Percentiles rank a stretch among this genome's conserved stretches.
phyloP scores from a whole-genome alignment of 2,888 invertebrate species.

The Macrosoma leucophasiata region DNA sequence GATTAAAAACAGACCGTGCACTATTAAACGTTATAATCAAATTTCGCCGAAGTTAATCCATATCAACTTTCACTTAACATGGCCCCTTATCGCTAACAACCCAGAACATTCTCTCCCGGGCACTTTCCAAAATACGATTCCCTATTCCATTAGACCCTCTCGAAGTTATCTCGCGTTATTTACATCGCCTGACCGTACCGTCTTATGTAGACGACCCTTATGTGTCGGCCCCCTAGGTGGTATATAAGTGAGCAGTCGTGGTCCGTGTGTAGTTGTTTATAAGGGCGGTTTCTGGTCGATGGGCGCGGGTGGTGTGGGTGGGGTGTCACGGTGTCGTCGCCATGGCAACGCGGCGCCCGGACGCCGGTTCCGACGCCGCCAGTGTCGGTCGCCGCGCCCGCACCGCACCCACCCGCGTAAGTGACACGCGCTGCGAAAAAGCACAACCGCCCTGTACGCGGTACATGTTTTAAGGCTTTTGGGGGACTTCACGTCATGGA shows the following conservation, averaged over 20 bases:
- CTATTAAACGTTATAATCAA: constrained; percentile 59
- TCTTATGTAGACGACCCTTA: constrained; percentile 69
- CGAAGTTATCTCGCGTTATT: constrained; percentile 73
- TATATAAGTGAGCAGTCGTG: constrained; percentile 59
- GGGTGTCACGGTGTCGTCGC: constrained; percentile 71
- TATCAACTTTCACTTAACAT: constrained; percentile 69
- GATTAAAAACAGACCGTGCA: too few species aligned
- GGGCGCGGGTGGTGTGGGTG: constrained; percentile 32
- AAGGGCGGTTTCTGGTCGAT: constrained; percentile 45
- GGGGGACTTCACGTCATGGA: constrained; percentile 2
- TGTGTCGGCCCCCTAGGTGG: constrained; percentile 48
- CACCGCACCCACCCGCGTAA: constrained; percentile 60
- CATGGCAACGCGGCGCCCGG: constrained; percentile 77
- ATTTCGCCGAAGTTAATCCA: constrained; percentile 53
- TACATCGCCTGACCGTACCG: constrained; percentile 73
- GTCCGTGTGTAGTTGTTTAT: constrained; percentile 42
- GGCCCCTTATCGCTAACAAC: constrained; percentile 54
- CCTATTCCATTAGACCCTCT: constrained; percentile 74
- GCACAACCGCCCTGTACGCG: constrained; percentile 63
- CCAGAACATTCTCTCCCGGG: constrained; percentile 65
- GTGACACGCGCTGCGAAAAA: constrained; percentile 74
- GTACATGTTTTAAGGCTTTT: constrained; percentile 27
- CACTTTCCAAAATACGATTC: constrained; percentile 71
- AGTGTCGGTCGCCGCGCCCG: constrained; percentile 74
- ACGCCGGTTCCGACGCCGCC: constrained; percentile 78